These are phyloP conservation scores for Tragelaphus imberbis DNA, from an alignment of 2,113 vertebrate species.

Conservation along the genomic window DNA sequence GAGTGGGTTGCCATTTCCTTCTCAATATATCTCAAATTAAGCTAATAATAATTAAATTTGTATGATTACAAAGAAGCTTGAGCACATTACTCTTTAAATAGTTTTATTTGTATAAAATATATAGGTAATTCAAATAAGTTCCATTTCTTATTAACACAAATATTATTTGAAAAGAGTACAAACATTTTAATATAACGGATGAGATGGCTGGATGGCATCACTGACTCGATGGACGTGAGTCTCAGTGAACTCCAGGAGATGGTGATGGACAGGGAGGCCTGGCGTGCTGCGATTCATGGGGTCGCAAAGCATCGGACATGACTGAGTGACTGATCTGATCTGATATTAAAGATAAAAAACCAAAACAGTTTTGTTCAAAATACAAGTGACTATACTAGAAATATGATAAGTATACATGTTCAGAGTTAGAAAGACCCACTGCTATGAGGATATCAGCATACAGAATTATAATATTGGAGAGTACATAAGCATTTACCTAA, in stretches of 20 bases:
- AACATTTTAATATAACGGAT: neutral
- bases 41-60: neutral
- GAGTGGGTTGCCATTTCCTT: neutral
- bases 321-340: no score
- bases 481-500: neutral
- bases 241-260: no score
- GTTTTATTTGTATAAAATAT: neutral
- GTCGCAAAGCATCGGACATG: no score
- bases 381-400: neutral
- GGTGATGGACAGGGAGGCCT: no score
- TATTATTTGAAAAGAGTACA: neutral
- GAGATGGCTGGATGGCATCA: no score
- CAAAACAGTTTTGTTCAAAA: neutral
- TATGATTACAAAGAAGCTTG: neutral
- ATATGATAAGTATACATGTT: neutral
- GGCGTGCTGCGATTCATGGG: no score
- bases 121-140: neutral
- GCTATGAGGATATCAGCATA: neutral
- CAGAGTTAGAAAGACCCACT: neutral
- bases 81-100: neutral
- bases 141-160: neutral
- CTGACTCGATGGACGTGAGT: no score
- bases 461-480: neutral
- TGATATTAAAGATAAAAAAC: neutral
- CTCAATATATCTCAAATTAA: neutral